These are phyloP conservation scores for Drosophila kikkawai DNA, from an alignment of 1,140 invertebrate species.

Conservation along the genomic window DNA sequence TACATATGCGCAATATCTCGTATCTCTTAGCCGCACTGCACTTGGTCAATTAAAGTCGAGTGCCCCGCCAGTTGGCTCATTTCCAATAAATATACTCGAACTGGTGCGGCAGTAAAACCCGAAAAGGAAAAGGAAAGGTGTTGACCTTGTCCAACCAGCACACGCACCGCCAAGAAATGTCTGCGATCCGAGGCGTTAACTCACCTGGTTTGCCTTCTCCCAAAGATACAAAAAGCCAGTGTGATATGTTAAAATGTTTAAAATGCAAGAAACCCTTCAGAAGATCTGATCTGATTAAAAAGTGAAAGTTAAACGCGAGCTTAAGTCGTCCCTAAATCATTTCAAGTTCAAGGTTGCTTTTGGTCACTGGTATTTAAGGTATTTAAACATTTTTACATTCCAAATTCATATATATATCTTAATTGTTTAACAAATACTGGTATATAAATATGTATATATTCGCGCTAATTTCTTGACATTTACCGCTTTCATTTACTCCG, in stretches of 20 bases:
- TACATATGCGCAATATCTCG: slow-evolving; percentile 66
- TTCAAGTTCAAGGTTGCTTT: slow-evolving; percentile 72
- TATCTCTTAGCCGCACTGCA: slow-evolving; percentile 46
- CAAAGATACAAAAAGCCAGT: not conserved
- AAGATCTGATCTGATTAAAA: slow-evolving; percentile 48
- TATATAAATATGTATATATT: slow-evolving; percentile 17
- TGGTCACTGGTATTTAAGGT: slow-evolving; percentile 72
- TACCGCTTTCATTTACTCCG: slow-evolving; percentile 48
- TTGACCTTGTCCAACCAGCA: slow-evolving; percentile 73
- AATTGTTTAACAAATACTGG: not conserved
- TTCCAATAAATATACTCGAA: slow-evolving; percentile 28
- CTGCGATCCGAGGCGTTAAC: slow-evolving; percentile 56
- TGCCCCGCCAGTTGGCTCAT: slow-evolving; percentile 26
- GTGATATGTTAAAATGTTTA: slow-evolving; percentile 23
- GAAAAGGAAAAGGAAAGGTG: slow-evolving; percentile 76
- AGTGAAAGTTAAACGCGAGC: slow-evolving; percentile 53
- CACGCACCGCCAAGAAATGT: slow-evolving; percentile 55
- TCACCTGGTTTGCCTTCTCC: slow-evolving; percentile 59
- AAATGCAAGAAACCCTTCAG: slow-evolving; percentile 57
- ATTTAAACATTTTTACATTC: slow-evolving; percentile 45
- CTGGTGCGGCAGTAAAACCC: slow-evolving; percentile 30
- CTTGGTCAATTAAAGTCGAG: slow-evolving; percentile 67
- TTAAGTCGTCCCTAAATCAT: slow-evolving; percentile 35
- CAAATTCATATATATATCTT: slow-evolving; percentile 29
- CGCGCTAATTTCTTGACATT: slow-evolving; percentile 58